Conservation (phyloP, 2,113 vertebrate species). For the Melanerpes formicivorus region DNA sequence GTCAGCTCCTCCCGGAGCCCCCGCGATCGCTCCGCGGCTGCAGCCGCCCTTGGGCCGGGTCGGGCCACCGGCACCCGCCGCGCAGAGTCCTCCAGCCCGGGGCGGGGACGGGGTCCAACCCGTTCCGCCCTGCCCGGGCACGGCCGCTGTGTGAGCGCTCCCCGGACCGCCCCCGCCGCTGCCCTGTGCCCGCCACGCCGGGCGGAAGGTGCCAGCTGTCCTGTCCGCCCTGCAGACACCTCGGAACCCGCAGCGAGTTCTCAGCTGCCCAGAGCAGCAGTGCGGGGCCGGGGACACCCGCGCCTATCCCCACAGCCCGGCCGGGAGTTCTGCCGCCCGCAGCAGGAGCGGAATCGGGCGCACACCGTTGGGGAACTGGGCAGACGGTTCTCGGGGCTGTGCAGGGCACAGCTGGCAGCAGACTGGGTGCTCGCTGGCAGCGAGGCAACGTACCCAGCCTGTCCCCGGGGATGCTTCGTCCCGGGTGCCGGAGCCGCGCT, state of each 20-base stretch:
- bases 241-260: background rate
- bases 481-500: background rate
- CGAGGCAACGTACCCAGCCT: background rate
- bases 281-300: background rate
- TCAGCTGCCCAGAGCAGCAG: background rate
- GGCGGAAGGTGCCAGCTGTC: background rate
- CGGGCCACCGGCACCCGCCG: background rate
- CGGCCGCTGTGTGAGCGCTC: background rate
- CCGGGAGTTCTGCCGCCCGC: background rate
- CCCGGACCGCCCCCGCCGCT: background rate
- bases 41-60: conserved; percentile 3
- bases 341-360: background rate
- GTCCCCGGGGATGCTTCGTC: background rate
- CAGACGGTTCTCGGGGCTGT: background rate
- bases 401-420: background rate
- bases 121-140: background rate
- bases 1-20: conserved; percentile 77
- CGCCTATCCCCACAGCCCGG: background rate
- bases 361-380: background rate
- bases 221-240: background rate
- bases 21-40: conserved; percentile 10
- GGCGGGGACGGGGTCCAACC: background rate
- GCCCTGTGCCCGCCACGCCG: background rate
- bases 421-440: background rate
- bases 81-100: background rate